Percentiles rank a stretch among this genome's conserved stretches.
phyloP scores from a whole-genome alignment of 2,888 invertebrate genomes.

The Patella ulyssiponensis region DNA sequence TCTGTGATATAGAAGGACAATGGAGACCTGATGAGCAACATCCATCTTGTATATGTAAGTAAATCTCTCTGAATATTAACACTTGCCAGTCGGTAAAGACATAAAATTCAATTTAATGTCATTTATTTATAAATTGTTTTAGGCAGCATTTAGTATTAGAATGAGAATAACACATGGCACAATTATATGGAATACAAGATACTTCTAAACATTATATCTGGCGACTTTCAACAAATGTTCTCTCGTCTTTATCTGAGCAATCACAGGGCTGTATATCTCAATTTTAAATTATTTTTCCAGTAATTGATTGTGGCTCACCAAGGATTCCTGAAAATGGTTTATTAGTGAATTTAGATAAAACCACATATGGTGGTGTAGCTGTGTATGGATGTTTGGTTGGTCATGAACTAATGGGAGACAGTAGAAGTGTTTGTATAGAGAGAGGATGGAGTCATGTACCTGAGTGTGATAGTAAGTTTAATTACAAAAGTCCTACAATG shows the following conservation, averaged over 20 bases:
- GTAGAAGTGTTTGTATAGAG: slow-evolving; percentile 42
- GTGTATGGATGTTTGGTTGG: slow-evolving; percentile 53
- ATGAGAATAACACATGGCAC: no score
- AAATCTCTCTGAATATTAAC: not conserved
- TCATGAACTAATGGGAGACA: slow-evolving; percentile 38
- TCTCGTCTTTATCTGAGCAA: not conserved
- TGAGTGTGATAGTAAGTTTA: slow-evolving; percentile 46
- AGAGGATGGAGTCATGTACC: slow-evolving; percentile 52
- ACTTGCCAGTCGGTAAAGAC: no score
- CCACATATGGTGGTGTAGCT: slow-evolving; percentile 49
- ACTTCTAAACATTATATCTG: no score
- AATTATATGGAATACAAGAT: no score
- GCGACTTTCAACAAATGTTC: no score
- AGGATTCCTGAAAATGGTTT: slow-evolving; percentile 42
- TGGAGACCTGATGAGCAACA: slow-evolving; percentile 45
- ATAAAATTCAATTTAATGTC: no score
- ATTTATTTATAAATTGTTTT: no score
- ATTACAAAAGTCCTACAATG: not conserved
- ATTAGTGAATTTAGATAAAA: slow-evolving; percentile 46
- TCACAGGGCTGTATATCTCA: not conserved
- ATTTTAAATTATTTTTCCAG: slow-evolving; percentile 40
- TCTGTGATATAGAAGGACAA: slow-evolving; percentile 56
- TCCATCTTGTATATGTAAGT: slow-evolving; percentile 56
- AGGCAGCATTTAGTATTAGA: no score
- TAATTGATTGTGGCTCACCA: slow-evolving; percentile 55